Conservation (phyloP, 2,797 vertebrate genomes). For the Onychomys arenicola region DNA sequence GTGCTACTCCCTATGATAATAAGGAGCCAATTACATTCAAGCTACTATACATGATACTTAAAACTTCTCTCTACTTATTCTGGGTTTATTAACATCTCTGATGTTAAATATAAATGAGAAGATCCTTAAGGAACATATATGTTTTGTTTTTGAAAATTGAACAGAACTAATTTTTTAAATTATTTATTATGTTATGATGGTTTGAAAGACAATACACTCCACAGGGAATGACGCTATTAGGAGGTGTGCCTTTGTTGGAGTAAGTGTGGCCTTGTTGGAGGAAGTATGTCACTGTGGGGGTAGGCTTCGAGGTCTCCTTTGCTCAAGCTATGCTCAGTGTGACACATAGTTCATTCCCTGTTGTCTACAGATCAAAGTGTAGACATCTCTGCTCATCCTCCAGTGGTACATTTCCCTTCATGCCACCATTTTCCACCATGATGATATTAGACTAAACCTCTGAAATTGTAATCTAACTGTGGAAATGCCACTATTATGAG, state of each 20-base stretch:
- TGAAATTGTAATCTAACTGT: too few relatives aligned
- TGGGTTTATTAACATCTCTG: background rate
- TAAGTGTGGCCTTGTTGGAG: too few relatives aligned
- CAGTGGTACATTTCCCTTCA: too few relatives aligned
- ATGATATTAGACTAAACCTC: too few relatives aligned
- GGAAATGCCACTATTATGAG: too few relatives aligned
- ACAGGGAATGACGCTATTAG: background rate
- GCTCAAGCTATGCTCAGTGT: too few relatives aligned
- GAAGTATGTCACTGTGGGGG: too few relatives aligned
- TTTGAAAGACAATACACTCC: background rate
- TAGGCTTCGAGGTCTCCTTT: too few relatives aligned
- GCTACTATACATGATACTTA: background rate
- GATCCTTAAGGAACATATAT: background rate
- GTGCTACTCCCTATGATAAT: background rate
- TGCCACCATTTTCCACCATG: too few relatives aligned
- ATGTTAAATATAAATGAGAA: background rate
- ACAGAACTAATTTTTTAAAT: background rate
- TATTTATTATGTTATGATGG: background rate
- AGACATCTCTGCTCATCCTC: too few relatives aligned
- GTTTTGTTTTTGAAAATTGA: background rate
- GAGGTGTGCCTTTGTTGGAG: background rate
- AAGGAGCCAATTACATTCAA: background rate
- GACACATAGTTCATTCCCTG: too few relatives aligned
- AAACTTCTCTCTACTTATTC: background rate
- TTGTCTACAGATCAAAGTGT: too few relatives aligned